Evolutionary conservation across 2,888 invertebrate species (phyloP), one percentile per base, ranked within the genome.

Genomic region (Sipha maydis): DNA sequence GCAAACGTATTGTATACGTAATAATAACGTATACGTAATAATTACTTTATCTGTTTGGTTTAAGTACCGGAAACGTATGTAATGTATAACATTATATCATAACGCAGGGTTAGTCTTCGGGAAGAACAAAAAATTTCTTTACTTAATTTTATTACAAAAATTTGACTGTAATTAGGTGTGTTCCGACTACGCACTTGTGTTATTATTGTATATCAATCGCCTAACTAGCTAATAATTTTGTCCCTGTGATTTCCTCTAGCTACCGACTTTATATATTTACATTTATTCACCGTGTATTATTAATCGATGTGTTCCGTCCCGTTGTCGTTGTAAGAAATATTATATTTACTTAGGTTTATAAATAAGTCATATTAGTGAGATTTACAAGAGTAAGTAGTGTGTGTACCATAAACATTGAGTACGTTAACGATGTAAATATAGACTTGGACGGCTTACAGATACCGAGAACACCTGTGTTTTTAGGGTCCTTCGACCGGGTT

Each of bases 401-500:
- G 61, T 61, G 5, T 21, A 7, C 61, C 25, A 3, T 25, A 25
- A 61, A 61, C 61, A 25, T 0, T 19, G 31, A 17, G 28, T 28
- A n/a, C 54, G 25, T 54, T 3, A 56, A 79, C 38, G 56, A n/a
- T 8, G n/a, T 71, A 83, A 48, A 83, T 71, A 83, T 71, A 83
- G 82, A 83, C 71, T 83, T 71, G 82, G 82, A 83, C 41, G 82
- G 48, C 69, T 69, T 83, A 71, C 82, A 48, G 48, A 71, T 31
- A 31, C 82, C 31, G 28, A 0, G 48, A 38, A 61, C 82, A 80
- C 38, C 67, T 25, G 71, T 4, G 82, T 83, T 71, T 67, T 78
- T 38, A 67, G 31, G 69, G 82, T 48, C 48, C 28, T 25, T 31
- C 41, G 41, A 7, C 69, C 34, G 28, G 41, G 34, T 69, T 28